phyloP scores from a whole-genome alignment of 2,888 invertebrate genomes.

The Diaphora mendica region DNA sequence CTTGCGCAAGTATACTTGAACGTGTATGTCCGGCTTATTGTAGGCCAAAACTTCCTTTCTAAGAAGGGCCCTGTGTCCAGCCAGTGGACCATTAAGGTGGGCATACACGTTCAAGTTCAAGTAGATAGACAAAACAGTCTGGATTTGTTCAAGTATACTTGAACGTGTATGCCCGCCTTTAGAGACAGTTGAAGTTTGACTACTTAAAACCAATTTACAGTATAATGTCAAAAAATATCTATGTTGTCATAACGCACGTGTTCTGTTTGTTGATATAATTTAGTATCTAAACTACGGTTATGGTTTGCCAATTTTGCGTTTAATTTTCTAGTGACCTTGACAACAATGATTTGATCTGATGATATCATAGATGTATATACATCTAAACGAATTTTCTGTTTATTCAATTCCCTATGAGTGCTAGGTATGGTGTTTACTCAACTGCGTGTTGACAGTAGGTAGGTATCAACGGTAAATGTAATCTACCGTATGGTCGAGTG shows the following conservation, averaged over 20 bases:
- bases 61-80: too few species aligned
- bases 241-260: background rate
- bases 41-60: too few species aligned
- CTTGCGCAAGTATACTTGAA: too few species aligned
- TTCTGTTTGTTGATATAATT: background rate
- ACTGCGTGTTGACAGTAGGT: background rate
- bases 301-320: background rate
- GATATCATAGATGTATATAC: background rate
- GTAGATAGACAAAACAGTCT: too few species aligned
- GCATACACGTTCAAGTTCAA: too few species aligned
- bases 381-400: background rate
- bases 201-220: background rate
- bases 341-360: background rate
- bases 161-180: too few species aligned
- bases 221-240: background rate
- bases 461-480: background rate
- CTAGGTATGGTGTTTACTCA: background rate
- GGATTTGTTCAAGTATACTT: too few species aligned
- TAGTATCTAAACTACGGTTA: background rate
- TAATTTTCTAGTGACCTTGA: background rate
- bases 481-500: too few species aligned
- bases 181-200: too few species aligned
- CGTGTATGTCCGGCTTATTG: too few species aligned
- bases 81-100: too few species aligned
- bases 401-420: background rate